These are phyloP conservation scores for Tortricodes alternella DNA, from an alignment of 2,888 invertebrate species.

Conservation along the genomic window DNA sequence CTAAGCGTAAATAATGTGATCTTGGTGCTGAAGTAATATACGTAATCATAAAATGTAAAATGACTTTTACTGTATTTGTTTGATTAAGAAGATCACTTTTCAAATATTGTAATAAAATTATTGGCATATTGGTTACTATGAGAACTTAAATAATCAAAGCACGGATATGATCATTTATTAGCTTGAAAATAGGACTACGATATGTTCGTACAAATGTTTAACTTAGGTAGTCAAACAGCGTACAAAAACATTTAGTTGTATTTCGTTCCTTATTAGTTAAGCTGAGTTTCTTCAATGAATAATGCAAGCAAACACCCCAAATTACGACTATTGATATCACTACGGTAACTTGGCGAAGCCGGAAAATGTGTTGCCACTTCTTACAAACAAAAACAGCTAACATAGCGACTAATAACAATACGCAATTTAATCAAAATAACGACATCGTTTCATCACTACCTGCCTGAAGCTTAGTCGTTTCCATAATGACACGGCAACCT, in stretches of 20 bases:
- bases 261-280: conserved; percentile 3
- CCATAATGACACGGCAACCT: conserved; percentile 30
- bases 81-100: no score
- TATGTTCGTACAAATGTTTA: no score
- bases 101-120: no score
- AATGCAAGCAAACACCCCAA: not conserved
- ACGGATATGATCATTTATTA: no score
- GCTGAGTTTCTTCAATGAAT: not conserved
- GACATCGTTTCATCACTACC: conserved; percentile 33
- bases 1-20: no score
- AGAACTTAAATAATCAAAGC: no score
- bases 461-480: conserved; percentile 11
- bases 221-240: not conserved
- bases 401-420: conserved; percentile 19
- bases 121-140: no score
- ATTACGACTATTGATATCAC: conserved; percentile 6
- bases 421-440: conserved; percentile 34
- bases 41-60: no score
- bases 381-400: conserved; percentile 1
- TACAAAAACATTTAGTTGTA: not conserved
- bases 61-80: no score
- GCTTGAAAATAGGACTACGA: no score
- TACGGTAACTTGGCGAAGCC: not conserved
- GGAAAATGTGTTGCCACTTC: not conserved
- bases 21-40: no score